These are phyloP conservation scores for Catharus fuscescens DNA, from an alignment of 2,113 vertebrate species.

Conservation along the genomic window DNA sequence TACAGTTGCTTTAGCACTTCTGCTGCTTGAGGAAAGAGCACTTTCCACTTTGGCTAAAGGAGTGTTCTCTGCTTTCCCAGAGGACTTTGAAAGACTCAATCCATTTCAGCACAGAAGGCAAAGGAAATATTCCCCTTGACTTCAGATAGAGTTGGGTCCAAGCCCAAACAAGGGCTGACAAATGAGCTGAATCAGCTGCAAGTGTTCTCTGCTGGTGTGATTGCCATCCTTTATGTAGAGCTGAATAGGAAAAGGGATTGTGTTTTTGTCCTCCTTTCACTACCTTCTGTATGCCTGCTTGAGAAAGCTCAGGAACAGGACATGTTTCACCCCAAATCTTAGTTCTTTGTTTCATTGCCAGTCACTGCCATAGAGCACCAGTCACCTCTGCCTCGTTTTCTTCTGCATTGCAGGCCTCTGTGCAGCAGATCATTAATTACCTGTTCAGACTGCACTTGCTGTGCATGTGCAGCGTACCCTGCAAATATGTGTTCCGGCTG, in stretches of 20 bases:
- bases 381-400: neutral
- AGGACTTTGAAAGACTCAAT: neutral
- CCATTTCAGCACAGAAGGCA: neutral
- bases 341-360: neutral
- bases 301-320: neutral
- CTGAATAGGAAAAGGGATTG: neutral
- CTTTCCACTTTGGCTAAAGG: neutral
- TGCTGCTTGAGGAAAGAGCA: neutral
- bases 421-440: neutral
- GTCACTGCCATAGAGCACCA: neutral
- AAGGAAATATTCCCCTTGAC: neutral
- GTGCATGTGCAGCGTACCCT: neutral
- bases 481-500: neutral
- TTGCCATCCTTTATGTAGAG: neutral
- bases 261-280: neutral
- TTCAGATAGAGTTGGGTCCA: neutral
- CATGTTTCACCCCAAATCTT: neutral
- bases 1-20: neutral
- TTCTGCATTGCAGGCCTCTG: neutral
- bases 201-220: conserved; percentile 3
- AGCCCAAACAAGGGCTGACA: conserved; percentile 5
- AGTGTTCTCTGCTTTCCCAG: neutral
- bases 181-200: conserved; percentile 24
- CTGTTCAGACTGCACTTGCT: neutral
- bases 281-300: neutral